Evolutionary conservation across 2,113 vertebrate species (phyloP), one percentile per base, ranked within the genome.

Genomic region (Microcebus murinus): DNA sequence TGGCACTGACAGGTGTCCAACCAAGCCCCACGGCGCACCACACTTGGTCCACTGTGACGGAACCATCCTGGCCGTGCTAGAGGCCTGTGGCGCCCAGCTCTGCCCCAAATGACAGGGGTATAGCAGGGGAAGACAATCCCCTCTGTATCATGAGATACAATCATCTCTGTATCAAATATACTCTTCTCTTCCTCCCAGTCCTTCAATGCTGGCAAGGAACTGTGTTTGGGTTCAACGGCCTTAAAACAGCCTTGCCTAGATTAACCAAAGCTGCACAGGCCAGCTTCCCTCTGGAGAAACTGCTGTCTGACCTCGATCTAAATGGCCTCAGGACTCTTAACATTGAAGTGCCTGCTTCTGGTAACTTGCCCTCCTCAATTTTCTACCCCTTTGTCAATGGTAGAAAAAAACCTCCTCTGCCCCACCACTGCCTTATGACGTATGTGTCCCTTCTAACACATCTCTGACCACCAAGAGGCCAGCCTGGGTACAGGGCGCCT

Each of bases 11-110:
- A 6, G 67, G 65, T 7, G 34, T 67, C 71, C 18, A 0, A 4
- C 12, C 57, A 45, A 2, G 6, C 5, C 39, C 65, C 25, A 11
- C 8, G 11, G 31, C 0, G 4, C 14, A 11, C 9, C 17, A 27
- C 45, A n/a, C 52, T 27, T 7, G 2, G 36, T 42, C 39, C 9
- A 0, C 12, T 6, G 0, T 0, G 27, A 8, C 10, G 48, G 61
- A 27, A 34, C 23, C 10, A 14, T n/a, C 31, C n/a, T 12, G 12
- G 17, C 36, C 4, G 1, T 23, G 4, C 31, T 1, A 34, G 8
- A 50, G 34, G 82, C 42, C 83, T 5, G 0, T 0, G 39, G 45
- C 2, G 20, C 55, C 65, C 88, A 39, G 65, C n/a, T 9, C 31
- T 0, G 3, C 14, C 76, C 88, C 0, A 0, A 3, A 7, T 21